These are phyloP conservation scores for Falco peregrinus DNA, from an alignment of 2,797 vertebrate genomes.

Conservation along the genomic window DNA sequence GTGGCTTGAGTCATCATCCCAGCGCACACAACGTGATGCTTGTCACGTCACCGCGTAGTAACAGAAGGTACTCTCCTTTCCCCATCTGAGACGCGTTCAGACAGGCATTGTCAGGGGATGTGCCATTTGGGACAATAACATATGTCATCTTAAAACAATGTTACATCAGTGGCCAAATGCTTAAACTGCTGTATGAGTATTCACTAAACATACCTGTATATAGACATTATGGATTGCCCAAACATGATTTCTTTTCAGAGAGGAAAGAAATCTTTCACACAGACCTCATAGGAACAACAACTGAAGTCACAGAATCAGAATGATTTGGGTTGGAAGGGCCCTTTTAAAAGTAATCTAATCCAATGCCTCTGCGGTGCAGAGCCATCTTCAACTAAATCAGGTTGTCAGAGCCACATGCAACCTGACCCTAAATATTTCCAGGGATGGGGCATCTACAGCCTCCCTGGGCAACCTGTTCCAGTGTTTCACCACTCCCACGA, in stretches of 20 bases:
- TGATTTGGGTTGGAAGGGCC: neutral
- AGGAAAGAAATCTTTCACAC: neutral
- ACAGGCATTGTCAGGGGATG: neutral
- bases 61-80: neutral
- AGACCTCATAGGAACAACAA: neutral
- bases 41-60: neutral
- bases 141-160: neutral
- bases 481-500: rapidly evolving
- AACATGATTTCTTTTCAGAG: neutral
- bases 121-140: neutral
- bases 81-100: neutral
- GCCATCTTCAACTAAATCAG: neutral
- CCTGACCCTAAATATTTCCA: neutral
- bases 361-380: neutral
- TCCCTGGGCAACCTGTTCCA: neutral
- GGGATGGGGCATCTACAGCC: neutral
- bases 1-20: neutral
- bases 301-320: neutral
- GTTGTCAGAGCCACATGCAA: neutral
- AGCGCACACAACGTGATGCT: rapidly evolving
- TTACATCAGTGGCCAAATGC: neutral
- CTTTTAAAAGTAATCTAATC: too few relatives aligned
- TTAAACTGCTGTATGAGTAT: neutral
- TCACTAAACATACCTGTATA: neutral
- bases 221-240: neutral